Percentiles rank a stretch among this genome's conserved stretches.
Evolutionary conservation across 2,888 invertebrate genomes (phyloP).

Genomic region (Priocnemis perturbator): DNA sequence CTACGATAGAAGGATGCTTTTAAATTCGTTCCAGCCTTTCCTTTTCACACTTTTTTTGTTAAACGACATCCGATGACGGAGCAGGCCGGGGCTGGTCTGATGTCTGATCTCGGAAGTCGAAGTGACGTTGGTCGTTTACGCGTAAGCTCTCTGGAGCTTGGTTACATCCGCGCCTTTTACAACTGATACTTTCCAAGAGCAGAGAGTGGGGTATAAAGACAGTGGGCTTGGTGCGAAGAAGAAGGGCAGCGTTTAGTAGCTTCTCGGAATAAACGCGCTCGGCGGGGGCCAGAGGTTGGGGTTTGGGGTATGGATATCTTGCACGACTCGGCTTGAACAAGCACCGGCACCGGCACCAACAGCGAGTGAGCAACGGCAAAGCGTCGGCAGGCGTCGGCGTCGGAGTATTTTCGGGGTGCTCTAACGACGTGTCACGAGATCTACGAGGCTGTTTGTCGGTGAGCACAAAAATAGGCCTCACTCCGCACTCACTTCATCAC

Average conservation of each 20-base stretch:
- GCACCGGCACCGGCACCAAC: conserved; percentile 14
- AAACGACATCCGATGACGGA: too few species aligned
- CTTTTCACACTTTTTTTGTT: too few species aligned
- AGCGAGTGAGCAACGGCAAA: not conserved
- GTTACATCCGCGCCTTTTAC: too few species aligned
- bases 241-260: conserved; percentile 28
- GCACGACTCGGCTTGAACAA: conserved; percentile 27
- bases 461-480: conserved; percentile 71
- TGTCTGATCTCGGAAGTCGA: too few species aligned
- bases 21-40: too few species aligned
- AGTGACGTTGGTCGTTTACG: too few species aligned
- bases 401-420: conserved; percentile 57
- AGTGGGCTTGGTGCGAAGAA: not conserved
- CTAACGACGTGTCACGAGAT: conserved; percentile 66
- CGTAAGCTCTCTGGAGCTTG: too few species aligned
- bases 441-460: conserved; percentile 69
- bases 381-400: not conserved
- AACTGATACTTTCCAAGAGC: too few species aligned
- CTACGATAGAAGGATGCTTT: too few species aligned
- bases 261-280: conserved; percentile 54
- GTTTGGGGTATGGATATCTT: conserved; percentile 29
- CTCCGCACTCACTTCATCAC: conserved; percentile 71
- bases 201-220: too few species aligned
- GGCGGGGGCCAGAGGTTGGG: too few species aligned
- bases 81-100: too few species aligned